Evolutionary conservation across 2,113 vertebrate genomes (phyloP).

Genomic region (Stomatorhinus ivindoensis): DNA sequence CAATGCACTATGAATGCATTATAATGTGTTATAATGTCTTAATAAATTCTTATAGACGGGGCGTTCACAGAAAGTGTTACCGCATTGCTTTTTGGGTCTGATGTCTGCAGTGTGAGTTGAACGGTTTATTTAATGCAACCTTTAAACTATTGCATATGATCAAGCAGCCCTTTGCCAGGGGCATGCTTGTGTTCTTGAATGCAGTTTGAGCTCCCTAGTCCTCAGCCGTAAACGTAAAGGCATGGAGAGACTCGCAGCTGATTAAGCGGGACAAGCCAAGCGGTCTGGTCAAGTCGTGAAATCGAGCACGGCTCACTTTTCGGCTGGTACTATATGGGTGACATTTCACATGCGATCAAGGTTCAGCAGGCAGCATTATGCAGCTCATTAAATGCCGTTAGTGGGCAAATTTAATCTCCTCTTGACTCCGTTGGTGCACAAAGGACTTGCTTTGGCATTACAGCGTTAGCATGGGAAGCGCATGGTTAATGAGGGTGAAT

Average conservation of each 20-base stretch:
- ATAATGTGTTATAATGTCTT: too few relatives aligned
- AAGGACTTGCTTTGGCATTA: not conserved
- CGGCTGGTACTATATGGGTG: not conserved
- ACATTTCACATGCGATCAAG: not conserved
- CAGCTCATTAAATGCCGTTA: not conserved
- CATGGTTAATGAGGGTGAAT: not conserved
- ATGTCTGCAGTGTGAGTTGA: not conserved
- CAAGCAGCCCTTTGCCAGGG: not conserved
- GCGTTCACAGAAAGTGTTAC: too few relatives aligned
- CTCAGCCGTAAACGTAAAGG: not conserved
- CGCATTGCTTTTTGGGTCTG: too few relatives aligned
- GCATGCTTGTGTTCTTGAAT: not conserved
- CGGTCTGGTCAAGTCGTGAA: not conserved
- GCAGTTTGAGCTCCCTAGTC: not conserved
- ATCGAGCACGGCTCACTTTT: not conserved
- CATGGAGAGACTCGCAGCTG: not conserved
- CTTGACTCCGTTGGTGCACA: not conserved
- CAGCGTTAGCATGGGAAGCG: not conserved
- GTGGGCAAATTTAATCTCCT: conserved; percentile 7
- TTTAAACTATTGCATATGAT: not conserved
- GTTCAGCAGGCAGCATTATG: not conserved
- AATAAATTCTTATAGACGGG: too few relatives aligned
- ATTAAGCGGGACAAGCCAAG: not conserved
- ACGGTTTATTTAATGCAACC: not conserved
- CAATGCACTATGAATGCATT: too few relatives aligned